Base-by-base conservation (phyloP, 2,888 invertebrate genomes). In the Aleiodes leptofemur region DNA sequence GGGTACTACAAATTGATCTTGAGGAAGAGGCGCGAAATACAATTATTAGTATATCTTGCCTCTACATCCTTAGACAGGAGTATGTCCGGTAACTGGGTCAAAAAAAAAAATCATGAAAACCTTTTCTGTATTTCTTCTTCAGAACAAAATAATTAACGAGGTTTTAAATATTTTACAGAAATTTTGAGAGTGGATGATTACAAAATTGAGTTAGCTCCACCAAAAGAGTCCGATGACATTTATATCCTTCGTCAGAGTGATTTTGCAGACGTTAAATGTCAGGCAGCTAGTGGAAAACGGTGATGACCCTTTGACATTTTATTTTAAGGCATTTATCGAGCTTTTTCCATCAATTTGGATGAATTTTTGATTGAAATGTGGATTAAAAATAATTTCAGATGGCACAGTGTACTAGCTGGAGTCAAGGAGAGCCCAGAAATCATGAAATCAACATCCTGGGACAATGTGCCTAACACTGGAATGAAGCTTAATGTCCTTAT, bases 401-500 rank as follows among this genome's bases (percentile, higher is more conserved):
- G 96, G 94, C 91, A 91, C 76, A 93, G 93, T 66, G 91, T 94
- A 78, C 90, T 95, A 73, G 92, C 93, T 6, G 94, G 95, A 9
- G 91, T 93, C 11, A 88, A 91, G 69, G 83, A 89, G 3, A 91
- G 92, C 81, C 89, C 90, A 23, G 83, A 87, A n/a, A 85, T 90
- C 13, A 89, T 88, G 78, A 88, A 90, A 55, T 86, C 88, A 64
- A 84, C 86, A 11, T 90, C 87, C 16, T 94, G 92, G 92, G 87
- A 90, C 16, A 87, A 90, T 69, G 86, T 92, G 31, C 90, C 91
- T 0, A 79, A 77, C 1, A 88, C 90, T 78, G 79, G 80, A 4
- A 84, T 93, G 11, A 91, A 91, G 66, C 84, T 94, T 57, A 96
- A 96, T 86, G 93, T 97, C 0, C 88, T 97, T 0, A 96, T 97